Evolutionary conservation across 2,113 vertebrate species (phyloP).

Genomic region (Dipodomys ordii): DNA sequence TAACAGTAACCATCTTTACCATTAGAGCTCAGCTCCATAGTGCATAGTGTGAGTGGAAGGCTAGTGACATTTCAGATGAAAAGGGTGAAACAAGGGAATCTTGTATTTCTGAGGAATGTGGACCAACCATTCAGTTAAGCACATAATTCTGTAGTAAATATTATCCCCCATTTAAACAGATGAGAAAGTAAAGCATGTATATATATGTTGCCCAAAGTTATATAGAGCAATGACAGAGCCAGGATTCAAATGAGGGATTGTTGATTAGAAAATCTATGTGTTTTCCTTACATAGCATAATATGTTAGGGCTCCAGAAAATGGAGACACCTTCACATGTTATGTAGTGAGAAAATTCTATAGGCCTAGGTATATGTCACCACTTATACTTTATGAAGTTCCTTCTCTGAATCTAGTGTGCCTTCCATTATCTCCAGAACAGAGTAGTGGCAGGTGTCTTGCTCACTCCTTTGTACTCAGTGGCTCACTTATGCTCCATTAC

Average conservation of each 20-base stretch:
- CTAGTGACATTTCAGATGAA: background rate
- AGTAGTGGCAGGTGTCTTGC: background rate
- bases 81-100: background rate
- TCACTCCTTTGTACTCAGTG: background rate
- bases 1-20: background rate
- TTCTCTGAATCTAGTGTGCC: constrained; percentile 11
- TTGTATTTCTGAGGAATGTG: background rate
- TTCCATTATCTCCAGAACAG: background rate
- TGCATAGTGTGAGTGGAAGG: background rate
- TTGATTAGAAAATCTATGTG: background rate
- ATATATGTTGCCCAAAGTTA: background rate
- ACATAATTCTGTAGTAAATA: background rate
- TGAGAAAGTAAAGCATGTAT: background rate
- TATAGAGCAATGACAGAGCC: background rate
- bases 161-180: constrained; percentile 13
- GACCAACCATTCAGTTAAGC: background rate
- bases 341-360: background rate
- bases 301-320: background rate
- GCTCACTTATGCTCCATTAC: too few species aligned
- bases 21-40: background rate
- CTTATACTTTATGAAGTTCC: background rate
- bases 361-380: background rate
- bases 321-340: background rate
- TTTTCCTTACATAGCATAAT: constrained; percentile 11
- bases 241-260: background rate